phyloP scores from a whole-genome alignment of 2,797 vertebrate species.

The Urophycis tenuis region DNA sequence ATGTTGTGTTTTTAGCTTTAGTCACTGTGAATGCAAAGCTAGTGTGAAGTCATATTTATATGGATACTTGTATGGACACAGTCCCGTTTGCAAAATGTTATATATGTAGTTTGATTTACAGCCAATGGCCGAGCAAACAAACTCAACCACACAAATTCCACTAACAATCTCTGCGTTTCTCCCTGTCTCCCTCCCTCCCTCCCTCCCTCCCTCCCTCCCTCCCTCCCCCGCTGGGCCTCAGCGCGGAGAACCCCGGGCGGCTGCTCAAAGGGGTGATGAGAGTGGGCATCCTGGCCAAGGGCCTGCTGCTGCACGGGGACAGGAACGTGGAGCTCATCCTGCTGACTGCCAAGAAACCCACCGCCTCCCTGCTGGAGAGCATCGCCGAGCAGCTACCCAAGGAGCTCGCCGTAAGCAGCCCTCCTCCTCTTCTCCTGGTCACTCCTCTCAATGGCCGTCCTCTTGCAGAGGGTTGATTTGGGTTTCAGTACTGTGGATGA shows the following conservation, averaged over 20 bases:
- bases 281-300: conserved; percentile 80
- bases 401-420: conserved; percentile 70
- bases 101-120: not conserved
- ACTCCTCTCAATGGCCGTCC: not conserved
- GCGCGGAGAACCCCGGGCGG: conserved; percentile 50
- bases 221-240: conserved; percentile 22
- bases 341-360: conserved; percentile 78
- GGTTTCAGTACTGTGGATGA: not conserved
- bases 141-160: not conserved
- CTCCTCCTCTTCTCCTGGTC: not conserved
- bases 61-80: too few relatives aligned
- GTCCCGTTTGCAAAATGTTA: not conserved
- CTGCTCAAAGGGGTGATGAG: conserved; percentile 80
- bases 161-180: not conserved
- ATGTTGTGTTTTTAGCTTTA: not conserved
- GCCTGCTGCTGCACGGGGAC: conserved; percentile 77
- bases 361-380: conserved; percentile 59
- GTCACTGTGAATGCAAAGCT: not conserved
- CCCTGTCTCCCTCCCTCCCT: not conserved
- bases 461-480: not conserved
- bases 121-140: not conserved
- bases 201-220: not conserved
- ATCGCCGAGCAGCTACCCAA: conserved; percentile 72
- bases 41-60: too few relatives aligned
- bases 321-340: conserved; percentile 74